Base-by-base conservation (phyloP, 23 tunicate species). In the Botrylloides violaceus region DNA sequence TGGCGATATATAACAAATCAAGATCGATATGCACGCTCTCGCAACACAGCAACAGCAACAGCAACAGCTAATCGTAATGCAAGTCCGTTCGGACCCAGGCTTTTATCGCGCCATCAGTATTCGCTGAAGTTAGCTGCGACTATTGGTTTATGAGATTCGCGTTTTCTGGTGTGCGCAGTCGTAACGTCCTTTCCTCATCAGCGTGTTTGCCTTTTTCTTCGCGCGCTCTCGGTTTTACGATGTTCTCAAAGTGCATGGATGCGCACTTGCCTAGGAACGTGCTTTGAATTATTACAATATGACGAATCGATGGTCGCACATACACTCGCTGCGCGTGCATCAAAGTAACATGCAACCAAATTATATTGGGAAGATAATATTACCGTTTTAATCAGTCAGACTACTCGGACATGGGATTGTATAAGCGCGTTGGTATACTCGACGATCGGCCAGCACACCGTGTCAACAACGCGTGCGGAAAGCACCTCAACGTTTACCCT, bases 251-350 rank as follows among this genome's bases (percentile, higher is more conserved):
- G 53, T 43, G 53, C 53, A 43, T 15, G 53, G 53, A 43, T 43
- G 53, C 53, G 53, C 53, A 15, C 53, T n/a, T 43, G 53, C 53
- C 53, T 43, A 43, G 53, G 53, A 43, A 43, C 53, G 15, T 43
- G 53, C 53, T 43, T 43, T 43, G 15, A 43, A 43, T 43, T 43
- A 43, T 43, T 43, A 15, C 53, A 9, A 43, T 43, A 43, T 43
- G 53, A 43, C 53, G 53, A 43, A 43, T 43, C 53, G 53, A 43
- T 43, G 53, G 53, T 15, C 53, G 53, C 53, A 43, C 53, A 43
- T 43, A 43, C 53, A 43, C 53, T 9, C 53, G 53, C 53, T 9
- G 53, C 53, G 53, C 53, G 53, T 43, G 53, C 53, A 43, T 43
- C 53, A 43, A 43, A 43, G 53, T 43, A 43, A 43, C 53, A 43